Percentiles rank a stretch among this genome's conserved stretches.
phyloP scores from a whole-genome alignment of 2,113 vertebrate genomes.

The Xyliphius kryptos region DNA sequence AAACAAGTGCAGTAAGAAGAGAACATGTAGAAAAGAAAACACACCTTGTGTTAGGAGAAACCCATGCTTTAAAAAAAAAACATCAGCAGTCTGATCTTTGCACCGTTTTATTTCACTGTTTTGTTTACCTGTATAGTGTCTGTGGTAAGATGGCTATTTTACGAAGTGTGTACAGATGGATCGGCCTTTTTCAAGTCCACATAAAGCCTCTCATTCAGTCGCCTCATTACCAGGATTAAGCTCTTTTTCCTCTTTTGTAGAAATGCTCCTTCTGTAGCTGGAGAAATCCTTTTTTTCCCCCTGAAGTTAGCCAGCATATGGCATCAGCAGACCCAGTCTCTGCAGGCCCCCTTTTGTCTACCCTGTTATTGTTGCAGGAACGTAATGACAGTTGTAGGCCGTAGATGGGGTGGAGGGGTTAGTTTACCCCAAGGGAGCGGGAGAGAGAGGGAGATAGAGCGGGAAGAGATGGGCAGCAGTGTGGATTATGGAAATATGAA shows the following conservation, averaged over 20 bases:
- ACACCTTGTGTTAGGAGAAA: too few species aligned
- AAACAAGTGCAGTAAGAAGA: too few species aligned
- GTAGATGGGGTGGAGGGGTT: conserved; percentile 87
- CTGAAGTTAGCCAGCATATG: conserved; percentile 85
- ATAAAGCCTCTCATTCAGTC: conserved; percentile 46
- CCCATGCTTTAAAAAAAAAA: too few species aligned
- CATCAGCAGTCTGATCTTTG: conserved; percentile 35
- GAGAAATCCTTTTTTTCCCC: conserved; percentile 46
- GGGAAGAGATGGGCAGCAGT: conserved; percentile 72
- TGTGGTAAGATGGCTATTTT: conserved; percentile 23
- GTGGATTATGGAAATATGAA: conserved; percentile 99
- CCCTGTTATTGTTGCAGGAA: conserved; percentile 86
- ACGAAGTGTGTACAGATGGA: conserved; percentile 45
- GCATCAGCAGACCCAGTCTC: conserved; percentile 77
- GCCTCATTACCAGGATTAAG: conserved; percentile 48
- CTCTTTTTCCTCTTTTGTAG: conserved; percentile 67
- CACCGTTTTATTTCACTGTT: conserved; percentile 3
- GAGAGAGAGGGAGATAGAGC: conserved; percentile 34
- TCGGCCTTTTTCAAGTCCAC: conserved; percentile 43
- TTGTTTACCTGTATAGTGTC: conserved; percentile 31
- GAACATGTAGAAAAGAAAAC: too few species aligned
- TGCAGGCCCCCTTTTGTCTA: conserved; percentile 86
- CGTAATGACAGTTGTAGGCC: conserved; percentile 98
- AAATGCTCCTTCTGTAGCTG: conserved; percentile 55
- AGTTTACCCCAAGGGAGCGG: conserved; percentile 84